Evolutionary conservation across 2,797 vertebrate species (phyloP).

Genomic region (Echiichthys vipera): DNA sequence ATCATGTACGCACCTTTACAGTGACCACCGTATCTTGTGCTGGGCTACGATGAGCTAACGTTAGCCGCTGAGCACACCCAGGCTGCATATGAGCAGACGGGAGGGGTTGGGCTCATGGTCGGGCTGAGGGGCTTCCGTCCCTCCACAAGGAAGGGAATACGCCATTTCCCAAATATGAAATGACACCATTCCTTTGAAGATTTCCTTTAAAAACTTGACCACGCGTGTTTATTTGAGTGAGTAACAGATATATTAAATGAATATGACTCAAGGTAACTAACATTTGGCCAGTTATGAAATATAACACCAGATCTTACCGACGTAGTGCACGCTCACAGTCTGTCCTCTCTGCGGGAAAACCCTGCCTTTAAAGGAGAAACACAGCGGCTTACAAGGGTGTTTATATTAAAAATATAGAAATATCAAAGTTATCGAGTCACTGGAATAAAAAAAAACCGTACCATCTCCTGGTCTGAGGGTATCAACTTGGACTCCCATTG

Average conservation of each 20-base stretch:
- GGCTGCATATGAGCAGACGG: too few species aligned
- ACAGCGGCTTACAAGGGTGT: rapidly evolving
- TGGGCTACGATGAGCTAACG: too few species aligned
- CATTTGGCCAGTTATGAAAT: neutral
- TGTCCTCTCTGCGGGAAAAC: constrained; percentile 25
- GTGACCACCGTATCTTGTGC: too few species aligned
- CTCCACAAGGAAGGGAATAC: neutral
- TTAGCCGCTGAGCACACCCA: too few species aligned
- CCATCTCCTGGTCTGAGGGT: constrained; percentile 59
- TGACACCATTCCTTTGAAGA: rapidly evolving
- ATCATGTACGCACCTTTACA: too few species aligned
- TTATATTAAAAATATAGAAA: too few species aligned
- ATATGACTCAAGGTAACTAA: neutral
- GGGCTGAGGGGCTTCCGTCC: too few species aligned
- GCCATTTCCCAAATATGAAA: neutral
- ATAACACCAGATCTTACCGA: constrained; percentile 56
- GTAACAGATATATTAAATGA: rapidly evolving
- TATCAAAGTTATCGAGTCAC: rapidly evolving
- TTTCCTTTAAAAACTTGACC: rapidly evolving
- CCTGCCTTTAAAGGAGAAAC: constrained; percentile 33
- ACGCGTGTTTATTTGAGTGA: rapidly evolving
- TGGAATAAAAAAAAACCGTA: neutral
- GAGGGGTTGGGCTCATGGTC: too few species aligned
- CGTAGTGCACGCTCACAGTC: constrained; percentile 61
- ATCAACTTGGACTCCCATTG: constrained; percentile 72